Evolutionary conservation across 2,113 vertebrate species (phyloP).

Genomic region (Burhinus oedicnemus): DNA sequence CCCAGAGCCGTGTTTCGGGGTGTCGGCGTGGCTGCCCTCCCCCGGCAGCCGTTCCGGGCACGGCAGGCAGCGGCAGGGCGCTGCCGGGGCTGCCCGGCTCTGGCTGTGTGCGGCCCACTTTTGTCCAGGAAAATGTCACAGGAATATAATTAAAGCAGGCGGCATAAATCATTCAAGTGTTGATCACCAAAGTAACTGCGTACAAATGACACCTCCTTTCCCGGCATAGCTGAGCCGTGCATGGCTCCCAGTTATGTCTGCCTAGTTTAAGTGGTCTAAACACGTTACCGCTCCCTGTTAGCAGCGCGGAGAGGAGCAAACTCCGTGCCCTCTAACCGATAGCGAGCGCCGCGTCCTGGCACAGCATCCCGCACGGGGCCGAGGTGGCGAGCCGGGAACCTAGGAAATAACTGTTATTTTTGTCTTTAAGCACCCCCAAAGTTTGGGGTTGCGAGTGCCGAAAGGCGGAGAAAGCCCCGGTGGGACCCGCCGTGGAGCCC

Average conservation of each 20-base stretch:
- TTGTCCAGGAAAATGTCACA: conserved; percentile 70
- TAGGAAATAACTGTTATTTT: background rate
- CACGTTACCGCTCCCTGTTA: conserved; percentile 41
- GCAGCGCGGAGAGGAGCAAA: background rate
- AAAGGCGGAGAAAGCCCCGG: background rate
- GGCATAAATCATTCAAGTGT: conserved; percentile 71
- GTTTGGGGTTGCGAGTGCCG: background rate
- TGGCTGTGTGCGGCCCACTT: conserved; percentile 26
- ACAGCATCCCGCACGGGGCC: background rate
- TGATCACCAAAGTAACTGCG: conserved; percentile 75
- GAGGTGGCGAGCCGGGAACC: background rate
- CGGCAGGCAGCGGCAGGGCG: background rate
- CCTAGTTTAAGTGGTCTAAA: conserved; percentile 54
- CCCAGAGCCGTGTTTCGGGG: background rate
- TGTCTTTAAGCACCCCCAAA: background rate
- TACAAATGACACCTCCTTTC: conserved; percentile 75
- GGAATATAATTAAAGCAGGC: conserved; percentile 69
- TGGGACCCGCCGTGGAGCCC: background rate
- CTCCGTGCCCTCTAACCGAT: background rate
- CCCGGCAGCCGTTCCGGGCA: background rate
- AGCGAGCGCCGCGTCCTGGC: background rate
- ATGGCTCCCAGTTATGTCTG: conserved; percentile 56
- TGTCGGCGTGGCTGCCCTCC: too few species aligned
- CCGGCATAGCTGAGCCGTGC: conserved; percentile 58
- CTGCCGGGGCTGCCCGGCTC: background rate